A percentile compares a stretch with the other conserved stretches of the same genome.
phyloP scores from a whole-genome alignment of 2,888 invertebrate genomes.

The Siphonodentalium dalli region DNA sequence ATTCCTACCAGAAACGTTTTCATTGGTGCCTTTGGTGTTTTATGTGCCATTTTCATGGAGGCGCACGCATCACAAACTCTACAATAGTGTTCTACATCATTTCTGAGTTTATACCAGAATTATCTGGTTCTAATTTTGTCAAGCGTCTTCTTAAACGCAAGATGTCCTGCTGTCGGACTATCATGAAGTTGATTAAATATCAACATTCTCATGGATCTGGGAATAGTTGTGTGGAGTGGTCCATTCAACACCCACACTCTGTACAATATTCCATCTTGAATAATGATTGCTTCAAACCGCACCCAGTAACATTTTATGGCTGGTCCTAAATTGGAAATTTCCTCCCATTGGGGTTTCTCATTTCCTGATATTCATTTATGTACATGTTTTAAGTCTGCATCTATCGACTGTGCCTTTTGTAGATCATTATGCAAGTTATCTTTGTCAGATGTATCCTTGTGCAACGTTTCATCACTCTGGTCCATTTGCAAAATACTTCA shows the following conservation, averaged over 20 bases:
- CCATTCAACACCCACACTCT: constrained; percentile 3
- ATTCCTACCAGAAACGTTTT: constrained; percentile 14
- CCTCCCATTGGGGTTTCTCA: constrained; percentile 14
- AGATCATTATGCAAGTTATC: neutral
- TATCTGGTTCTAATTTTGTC: neutral
- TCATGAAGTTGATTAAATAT: neutral
- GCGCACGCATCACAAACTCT: neutral
- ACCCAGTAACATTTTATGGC: constrained; percentile 22
- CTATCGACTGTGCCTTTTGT: constrained; percentile 5
- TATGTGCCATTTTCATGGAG: neutral
- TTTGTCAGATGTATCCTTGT: no score
- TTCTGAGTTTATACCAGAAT: neutral
- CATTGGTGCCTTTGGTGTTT: constrained; percentile 4
- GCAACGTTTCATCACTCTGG: no score
- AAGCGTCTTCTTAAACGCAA: neutral
- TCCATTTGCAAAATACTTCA: no score
- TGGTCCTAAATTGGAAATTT: constrained; percentile 1
- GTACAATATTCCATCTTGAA: constrained; percentile 16
- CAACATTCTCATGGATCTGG: neutral
- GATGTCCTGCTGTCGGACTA: neutral
- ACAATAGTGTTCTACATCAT: neutral
- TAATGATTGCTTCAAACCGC: constrained; percentile 16
- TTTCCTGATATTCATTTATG: constrained; percentile 12
- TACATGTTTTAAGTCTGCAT: constrained; percentile 1
- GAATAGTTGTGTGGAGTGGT: neutral